Percentiles rank a stretch among this genome's conserved stretches.
These are phyloP conservation scores for Puma concolor DNA, from an alignment of 2,113 vertebrate genomes.

Conservation along the genomic window DNA sequence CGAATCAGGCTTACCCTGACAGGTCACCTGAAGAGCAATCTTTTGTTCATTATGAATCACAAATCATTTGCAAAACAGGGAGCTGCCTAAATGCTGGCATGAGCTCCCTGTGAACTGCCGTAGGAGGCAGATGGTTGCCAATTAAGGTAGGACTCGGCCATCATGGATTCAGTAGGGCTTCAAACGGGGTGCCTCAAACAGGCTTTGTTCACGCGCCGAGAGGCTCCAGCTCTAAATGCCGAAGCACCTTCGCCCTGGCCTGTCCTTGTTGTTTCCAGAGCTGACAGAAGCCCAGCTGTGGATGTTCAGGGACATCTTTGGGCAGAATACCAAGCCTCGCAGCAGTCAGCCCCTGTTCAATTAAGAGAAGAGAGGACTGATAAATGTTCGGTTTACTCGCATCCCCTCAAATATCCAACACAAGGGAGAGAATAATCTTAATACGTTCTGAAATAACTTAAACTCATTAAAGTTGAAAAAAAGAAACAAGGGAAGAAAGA, in stretches of 20 bases:
- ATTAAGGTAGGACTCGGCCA: background rate
- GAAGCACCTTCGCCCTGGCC: background rate
- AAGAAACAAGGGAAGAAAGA: background rate
- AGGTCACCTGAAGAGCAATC: constrained; percentile 71
- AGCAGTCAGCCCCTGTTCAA: background rate
- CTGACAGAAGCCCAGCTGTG: constrained; percentile 29
- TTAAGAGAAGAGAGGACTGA: constrained; percentile 43
- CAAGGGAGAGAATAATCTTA: constrained; percentile 46
- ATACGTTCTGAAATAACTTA: constrained; percentile 68
- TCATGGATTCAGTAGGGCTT: background rate
- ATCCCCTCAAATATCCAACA: constrained; percentile 32
- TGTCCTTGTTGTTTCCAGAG: background rate
- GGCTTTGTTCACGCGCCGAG: constrained; percentile 1
- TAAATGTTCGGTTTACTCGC: constrained; percentile 7
- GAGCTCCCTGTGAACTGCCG: background rate
- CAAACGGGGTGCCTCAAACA: rapidly evolving
- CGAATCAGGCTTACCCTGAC: background rate
- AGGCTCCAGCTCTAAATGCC: background rate
- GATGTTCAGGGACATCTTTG: constrained; percentile 17
- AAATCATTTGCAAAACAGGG: constrained; percentile 72
- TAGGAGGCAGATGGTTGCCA: background rate
- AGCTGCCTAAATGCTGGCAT: background rate
- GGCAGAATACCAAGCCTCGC: constrained; percentile 27
- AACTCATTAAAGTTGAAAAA: constrained; percentile 76
- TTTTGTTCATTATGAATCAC: constrained; percentile 67